Percentiles rank a stretch among this genome's conserved stretches.
Conservation (phyloP, 2,888 invertebrate genomes). For the Pristionchus mayeri region DNA sequence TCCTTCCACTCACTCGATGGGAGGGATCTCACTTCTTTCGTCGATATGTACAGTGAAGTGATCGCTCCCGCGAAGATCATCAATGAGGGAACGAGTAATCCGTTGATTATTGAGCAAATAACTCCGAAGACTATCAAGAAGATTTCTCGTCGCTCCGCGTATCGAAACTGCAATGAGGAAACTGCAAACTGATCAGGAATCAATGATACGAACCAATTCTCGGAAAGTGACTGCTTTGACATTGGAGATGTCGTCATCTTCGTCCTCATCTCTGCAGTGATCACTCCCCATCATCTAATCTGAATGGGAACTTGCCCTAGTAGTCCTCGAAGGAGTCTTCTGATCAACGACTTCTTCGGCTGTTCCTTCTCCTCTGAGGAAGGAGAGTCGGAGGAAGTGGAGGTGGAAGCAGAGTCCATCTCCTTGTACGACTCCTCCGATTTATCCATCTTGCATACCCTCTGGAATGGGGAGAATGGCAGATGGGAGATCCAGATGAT, state of each 20-base stretch:
- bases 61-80: neutral
- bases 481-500: neutral
- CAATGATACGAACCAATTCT: neutral
- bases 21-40: neutral
- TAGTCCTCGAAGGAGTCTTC: neutral
- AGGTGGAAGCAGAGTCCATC: neutral
- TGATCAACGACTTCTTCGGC: neutral
- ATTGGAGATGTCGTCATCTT: constrained; percentile 1
- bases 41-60: constrained; percentile 10
- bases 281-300: neutral
- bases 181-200: neutral
- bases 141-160: constrained; percentile 8
- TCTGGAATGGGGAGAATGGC: neutral
- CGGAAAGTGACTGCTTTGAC: constrained; percentile 6
- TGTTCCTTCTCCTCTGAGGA: neutral
- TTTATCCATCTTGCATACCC: constrained; percentile 8
- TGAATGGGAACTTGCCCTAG: neutral
- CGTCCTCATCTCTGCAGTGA: neutral
- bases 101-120: constrained; percentile 20
- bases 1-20: neutral
- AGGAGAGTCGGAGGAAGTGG: neutral
- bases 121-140: constrained; percentile 22
- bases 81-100: neutral
- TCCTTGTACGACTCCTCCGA: neutral
- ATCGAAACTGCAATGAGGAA: constrained; percentile 38